Conservation (phyloP, 2,797 vertebrate species). For the Echiichthys vipera region DNA sequence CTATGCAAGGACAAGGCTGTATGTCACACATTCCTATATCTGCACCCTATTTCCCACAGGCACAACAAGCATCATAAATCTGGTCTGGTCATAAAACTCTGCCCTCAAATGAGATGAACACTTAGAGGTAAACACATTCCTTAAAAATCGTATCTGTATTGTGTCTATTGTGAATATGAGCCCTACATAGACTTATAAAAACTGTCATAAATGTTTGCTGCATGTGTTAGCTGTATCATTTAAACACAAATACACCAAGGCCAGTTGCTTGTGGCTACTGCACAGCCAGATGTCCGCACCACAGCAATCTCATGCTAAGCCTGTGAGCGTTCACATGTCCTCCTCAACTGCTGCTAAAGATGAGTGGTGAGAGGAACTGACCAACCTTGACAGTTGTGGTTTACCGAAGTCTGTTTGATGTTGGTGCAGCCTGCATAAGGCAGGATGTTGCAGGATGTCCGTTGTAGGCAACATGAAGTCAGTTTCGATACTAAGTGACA, state of each 20-base stretch:
- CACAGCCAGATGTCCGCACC: constrained; percentile 19
- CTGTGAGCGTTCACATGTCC: constrained; percentile 25
- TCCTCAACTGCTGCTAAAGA: constrained; percentile 20
- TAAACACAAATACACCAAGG: constrained; percentile 4
- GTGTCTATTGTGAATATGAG: background rate
- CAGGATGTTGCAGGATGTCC: constrained; percentile 2
- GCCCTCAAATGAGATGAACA: constrained; percentile 31
- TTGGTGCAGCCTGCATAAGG: constrained; percentile 1
- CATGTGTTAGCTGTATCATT: background rate
- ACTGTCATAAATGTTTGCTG: background rate
- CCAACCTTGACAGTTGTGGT: constrained; percentile 41
- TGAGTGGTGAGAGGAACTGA: constrained; percentile 29
- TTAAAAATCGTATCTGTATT: constrained; percentile 12
- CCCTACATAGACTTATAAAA: background rate
- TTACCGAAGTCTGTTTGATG: constrained; percentile 45
- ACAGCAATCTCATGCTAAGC: constrained; percentile 20
- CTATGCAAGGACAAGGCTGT: constrained; percentile 46
- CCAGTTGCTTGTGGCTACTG: background rate
- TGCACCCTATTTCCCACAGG: constrained; percentile 53
- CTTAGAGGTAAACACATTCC: constrained; percentile 29
- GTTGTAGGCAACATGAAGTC: constrained; percentile 9
- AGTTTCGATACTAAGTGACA: constrained; percentile 9
- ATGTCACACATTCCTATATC: constrained; percentile 53
- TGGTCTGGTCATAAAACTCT: constrained; percentile 50
- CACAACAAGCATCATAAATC: constrained; percentile 60